Percentiles rank a stretch among this genome's conserved stretches.
Conservation (phyloP, 2,797 vertebrate species). For the Lutjanus campechanus region DNA sequence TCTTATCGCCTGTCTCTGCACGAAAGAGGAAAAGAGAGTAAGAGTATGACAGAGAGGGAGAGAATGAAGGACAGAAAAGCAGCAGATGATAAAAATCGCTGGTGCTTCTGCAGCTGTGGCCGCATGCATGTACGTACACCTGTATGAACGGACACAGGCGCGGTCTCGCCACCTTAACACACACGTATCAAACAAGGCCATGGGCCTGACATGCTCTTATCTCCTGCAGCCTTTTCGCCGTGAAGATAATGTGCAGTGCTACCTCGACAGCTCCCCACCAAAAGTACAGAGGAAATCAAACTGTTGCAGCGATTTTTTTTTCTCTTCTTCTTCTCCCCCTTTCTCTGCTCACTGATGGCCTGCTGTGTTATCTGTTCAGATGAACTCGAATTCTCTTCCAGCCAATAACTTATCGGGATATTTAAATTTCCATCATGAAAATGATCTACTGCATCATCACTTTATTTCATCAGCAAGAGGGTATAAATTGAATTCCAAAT, state of each 20-base stretch:
- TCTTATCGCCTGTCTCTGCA: conserved; percentile 76
- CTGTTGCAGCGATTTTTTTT: conserved; percentile 28
- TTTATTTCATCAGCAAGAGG: conserved; percentile 36
- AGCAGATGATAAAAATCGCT: conserved; percentile 72
- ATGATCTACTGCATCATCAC: conserved; percentile 52
- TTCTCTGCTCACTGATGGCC: conserved; percentile 28
- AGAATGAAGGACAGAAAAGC: conserved; percentile 66
- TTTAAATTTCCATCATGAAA: conserved; percentile 37
- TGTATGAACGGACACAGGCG: conserved; percentile 72
- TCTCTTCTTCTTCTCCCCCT: neutral
- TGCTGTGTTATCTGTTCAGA: conserved; percentile 40
- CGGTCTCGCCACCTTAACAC: conserved; percentile 41
- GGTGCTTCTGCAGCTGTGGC: conserved; percentile 60
- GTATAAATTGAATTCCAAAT: conserved; percentile 43
- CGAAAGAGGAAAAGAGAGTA: conserved; percentile 68
- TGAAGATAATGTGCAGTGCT: conserved; percentile 54
- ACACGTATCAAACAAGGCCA: conserved; percentile 75
- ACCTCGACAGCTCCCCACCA: conserved; percentile 39
- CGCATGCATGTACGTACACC: conserved; percentile 70
- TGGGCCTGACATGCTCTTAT: conserved; percentile 69
- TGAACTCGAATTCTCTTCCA: conserved; percentile 29
- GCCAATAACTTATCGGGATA: conserved; percentile 30
- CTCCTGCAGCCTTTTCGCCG: conserved; percentile 55
- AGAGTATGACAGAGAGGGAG: conserved; percentile 63
- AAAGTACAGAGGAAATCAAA: conserved; percentile 67